phyloP scores from a whole-genome alignment of 2,888 invertebrate species.

The Anagyrus pseudococci region DNA sequence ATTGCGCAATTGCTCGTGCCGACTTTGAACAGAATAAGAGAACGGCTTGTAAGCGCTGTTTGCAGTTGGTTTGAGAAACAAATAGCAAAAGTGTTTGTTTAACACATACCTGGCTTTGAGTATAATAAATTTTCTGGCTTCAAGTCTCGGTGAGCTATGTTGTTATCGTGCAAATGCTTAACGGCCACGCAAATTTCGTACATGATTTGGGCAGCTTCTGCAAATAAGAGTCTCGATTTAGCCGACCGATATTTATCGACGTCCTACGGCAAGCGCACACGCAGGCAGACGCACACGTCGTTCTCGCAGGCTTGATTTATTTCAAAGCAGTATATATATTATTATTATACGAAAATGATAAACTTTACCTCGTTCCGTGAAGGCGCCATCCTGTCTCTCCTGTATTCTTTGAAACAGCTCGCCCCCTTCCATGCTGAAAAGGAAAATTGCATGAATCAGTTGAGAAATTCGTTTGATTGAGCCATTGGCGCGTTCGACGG shows the following conservation, averaged over 20 bases:
- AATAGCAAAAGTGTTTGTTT: no score
- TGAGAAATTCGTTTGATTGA: no score
- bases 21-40: conserved; percentile 1
- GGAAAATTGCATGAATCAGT: no score
- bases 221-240: conserved; percentile 42
- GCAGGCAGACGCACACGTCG: no score
- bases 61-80: neutral
- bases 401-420: conserved; percentile 97
- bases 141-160: conserved; percentile 96
- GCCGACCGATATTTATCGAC: no score
- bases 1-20: neutral
- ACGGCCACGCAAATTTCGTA: conserved; percentile 96
- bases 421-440: conserved; percentile 91
- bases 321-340: no score
- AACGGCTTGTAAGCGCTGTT: neutral
- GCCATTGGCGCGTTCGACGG: no score
- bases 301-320: no score
- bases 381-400: conserved; percentile 91
- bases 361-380: conserved; percentile 87
- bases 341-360: no score
- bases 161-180: conserved; percentile 88
- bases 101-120: conserved; percentile 69
- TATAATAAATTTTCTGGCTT: conserved; percentile 98
- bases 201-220: conserved; percentile 94
- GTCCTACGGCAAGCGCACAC: no score